Conservation (phyloP, 1,140 invertebrate genomes). For the Drosophila subpulchrella region DNA sequence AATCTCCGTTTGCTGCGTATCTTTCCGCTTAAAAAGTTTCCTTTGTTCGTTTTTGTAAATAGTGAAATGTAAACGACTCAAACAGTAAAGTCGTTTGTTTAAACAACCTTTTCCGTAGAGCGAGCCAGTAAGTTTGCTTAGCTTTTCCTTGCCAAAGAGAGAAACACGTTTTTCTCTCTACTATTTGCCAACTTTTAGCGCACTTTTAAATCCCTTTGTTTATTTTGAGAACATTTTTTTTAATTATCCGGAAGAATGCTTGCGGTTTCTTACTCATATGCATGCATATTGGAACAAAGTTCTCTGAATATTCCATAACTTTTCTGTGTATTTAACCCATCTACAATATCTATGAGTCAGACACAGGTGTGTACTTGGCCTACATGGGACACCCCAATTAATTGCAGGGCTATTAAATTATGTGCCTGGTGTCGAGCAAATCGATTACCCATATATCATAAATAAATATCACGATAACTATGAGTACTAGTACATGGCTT, state of each 20-base stretch:
- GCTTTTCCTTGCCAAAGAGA: neutral
- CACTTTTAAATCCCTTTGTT: neutral
- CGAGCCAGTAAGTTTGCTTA: slow-evolving; percentile 4
- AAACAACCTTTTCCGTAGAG: slow-evolving; percentile 8
- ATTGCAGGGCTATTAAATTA: slow-evolving; percentile 26
- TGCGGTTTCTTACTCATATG: neutral
- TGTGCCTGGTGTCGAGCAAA: slow-evolving; percentile 7
- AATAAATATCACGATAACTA: neutral
- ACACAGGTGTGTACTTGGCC: slow-evolving; percentile 29
- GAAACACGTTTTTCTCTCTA: neutral
- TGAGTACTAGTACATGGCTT: neutral
- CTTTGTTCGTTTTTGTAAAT: slow-evolving; percentile 12
- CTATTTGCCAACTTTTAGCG: neutral
- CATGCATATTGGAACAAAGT: neutral
- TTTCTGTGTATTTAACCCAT: neutral
- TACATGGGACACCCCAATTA: slow-evolving; percentile 34
- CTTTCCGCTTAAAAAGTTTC: slow-evolving; percentile 17
- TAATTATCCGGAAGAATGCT: neutral
- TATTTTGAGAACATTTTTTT: neutral
- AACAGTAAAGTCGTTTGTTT: slow-evolving; percentile 25
- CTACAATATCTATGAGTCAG: slow-evolving; percentile 22
- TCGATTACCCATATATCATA: slow-evolving; percentile 4
- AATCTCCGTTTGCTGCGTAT: neutral
- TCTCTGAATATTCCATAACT: neutral
- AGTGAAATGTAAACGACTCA: slow-evolving; percentile 11